Evolutionary conservation across 2,113 vertebrate genomes (phyloP).

Genomic region (Verasper variegatus): DNA sequence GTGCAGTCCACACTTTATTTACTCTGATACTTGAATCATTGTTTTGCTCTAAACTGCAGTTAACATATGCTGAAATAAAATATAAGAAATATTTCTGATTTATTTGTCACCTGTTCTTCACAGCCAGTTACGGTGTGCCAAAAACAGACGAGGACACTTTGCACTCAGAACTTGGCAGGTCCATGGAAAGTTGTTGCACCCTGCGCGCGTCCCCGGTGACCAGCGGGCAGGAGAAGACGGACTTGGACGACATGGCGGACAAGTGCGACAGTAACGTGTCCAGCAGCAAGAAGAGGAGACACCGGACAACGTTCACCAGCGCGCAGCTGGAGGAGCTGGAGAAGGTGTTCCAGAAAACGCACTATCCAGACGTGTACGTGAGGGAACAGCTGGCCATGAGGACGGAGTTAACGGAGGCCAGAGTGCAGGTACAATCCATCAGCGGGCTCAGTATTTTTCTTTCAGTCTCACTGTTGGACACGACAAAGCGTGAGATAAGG

Average conservation of each 20-base stretch:
- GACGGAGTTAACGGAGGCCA: constrained; percentile 96
- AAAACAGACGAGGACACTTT: constrained; percentile 90
- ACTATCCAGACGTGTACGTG: constrained; percentile 99
- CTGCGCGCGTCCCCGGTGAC: constrained; percentile 89
- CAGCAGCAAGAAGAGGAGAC: constrained; percentile 97
- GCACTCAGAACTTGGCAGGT: constrained; percentile 86
- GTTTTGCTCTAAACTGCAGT: background rate
- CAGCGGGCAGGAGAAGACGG: constrained; percentile 85
- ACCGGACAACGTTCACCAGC: constrained; percentile 97
- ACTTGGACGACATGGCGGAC: constrained; percentile 91
- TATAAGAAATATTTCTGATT: too few relatives aligned
- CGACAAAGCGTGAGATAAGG: background rate
- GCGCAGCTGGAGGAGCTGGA: constrained; percentile 97
- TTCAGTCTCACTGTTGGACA: background rate
- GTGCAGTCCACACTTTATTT: too few relatives aligned
- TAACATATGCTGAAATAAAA: too few relatives aligned
- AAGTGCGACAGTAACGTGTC: constrained; percentile 98
- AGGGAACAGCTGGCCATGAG: constrained; percentile 97
- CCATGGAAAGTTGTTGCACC: constrained; percentile 89
- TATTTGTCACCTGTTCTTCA: background rate
- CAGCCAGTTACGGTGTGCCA: constrained; percentile 87
- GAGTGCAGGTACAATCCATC: constrained; percentile 90
- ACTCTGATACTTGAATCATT: too few relatives aligned
- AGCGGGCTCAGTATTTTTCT: background rate
- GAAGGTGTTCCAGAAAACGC: constrained; percentile 99